Evolutionary conservation across 2,888 invertebrate species (phyloP).

Genomic region (Dasysyrphus tricinctus): DNA sequence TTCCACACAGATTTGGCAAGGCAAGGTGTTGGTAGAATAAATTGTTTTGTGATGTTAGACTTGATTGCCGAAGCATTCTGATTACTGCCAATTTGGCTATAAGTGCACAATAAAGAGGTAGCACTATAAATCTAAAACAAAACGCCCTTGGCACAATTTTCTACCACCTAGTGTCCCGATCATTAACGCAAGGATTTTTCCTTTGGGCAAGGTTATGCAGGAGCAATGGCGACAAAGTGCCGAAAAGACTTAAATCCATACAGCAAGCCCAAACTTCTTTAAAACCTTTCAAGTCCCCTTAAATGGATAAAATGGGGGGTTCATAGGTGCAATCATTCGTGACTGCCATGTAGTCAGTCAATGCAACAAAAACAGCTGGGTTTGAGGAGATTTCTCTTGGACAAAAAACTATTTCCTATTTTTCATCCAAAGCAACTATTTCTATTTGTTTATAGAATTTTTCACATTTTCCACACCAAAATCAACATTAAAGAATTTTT

Average conservation of each 20-base stretch:
- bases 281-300: not conserved
- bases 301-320: not conserved
- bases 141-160: conserved; percentile 57
- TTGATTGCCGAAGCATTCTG: not conserved
- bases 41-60: no score
- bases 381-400: not conserved
- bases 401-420: not conserved
- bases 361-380: conserved; percentile 46
- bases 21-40: no score
- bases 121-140: conserved; percentile 22
- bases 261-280: not conserved
- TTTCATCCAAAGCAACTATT: no score
- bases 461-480: conserved; percentile 1
- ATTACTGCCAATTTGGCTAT: conserved; percentile 10
- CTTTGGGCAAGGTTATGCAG: conserved; percentile 15
- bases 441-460: conserved; percentile 4
- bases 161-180: not conserved
- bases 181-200: not conserved
- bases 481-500: not conserved
- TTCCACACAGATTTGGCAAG: not conserved
- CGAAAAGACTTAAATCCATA: not conserved
- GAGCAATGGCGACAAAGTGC: not conserved
- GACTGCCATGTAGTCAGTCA: conserved; percentile 50
- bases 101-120: conserved; percentile 1
- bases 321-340: conserved; percentile 38